A percentile compares a stretch with the other conserved stretches of the same genome.
Conservation (phyloP, 2,797 vertebrate species). For the Nannoperca australis region DNA sequence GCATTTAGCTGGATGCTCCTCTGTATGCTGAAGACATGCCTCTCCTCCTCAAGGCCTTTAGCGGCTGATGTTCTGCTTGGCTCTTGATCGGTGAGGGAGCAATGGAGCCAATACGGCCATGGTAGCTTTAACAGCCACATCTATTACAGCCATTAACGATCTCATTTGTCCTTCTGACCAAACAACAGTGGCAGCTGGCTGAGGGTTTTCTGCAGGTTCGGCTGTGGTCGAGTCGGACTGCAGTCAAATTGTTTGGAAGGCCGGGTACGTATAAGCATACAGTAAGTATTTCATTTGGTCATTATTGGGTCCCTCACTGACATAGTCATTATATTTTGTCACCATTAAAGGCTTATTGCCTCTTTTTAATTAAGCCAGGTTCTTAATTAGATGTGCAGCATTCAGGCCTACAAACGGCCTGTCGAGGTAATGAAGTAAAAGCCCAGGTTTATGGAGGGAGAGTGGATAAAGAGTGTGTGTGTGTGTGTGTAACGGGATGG, state of each 20-base stretch:
- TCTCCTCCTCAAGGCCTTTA: constrained; percentile 69
- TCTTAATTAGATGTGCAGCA: constrained; percentile 81
- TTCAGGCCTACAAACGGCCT: constrained; percentile 71
- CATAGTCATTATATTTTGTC: constrained; percentile 76
- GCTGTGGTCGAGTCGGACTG: not conserved
- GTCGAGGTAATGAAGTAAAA: constrained; percentile 77
- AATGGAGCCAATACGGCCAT: constrained; percentile 54
- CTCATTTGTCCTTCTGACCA: constrained; percentile 75
- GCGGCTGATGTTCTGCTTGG: constrained; percentile 51
- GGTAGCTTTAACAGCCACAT: constrained; percentile 69
- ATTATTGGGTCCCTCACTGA: constrained; percentile 70
- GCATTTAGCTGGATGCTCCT: constrained; percentile 71
- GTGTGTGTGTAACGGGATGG: constrained; percentile 28
- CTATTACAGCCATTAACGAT: constrained; percentile 71
- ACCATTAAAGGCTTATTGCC: constrained; percentile 81
- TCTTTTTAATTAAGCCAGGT: constrained; percentile 84
- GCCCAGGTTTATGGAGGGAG: constrained; percentile 61
- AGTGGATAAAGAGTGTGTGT: constrained; percentile 48
- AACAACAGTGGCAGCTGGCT: constrained; percentile 50
- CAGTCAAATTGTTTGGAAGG: not conserved
- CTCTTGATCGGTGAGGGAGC: constrained; percentile 67
- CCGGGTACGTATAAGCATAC: constrained; percentile 37
- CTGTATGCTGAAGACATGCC: constrained; percentile 63
- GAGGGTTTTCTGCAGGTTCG: constrained; percentile 24
- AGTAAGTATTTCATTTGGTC: constrained; percentile 76